Evolutionary conservation across 1,140 invertebrate genomes (phyloP), one percentile per base, ranked within the genome.

Genomic region (Dinothrombium tinctorium): DNA sequence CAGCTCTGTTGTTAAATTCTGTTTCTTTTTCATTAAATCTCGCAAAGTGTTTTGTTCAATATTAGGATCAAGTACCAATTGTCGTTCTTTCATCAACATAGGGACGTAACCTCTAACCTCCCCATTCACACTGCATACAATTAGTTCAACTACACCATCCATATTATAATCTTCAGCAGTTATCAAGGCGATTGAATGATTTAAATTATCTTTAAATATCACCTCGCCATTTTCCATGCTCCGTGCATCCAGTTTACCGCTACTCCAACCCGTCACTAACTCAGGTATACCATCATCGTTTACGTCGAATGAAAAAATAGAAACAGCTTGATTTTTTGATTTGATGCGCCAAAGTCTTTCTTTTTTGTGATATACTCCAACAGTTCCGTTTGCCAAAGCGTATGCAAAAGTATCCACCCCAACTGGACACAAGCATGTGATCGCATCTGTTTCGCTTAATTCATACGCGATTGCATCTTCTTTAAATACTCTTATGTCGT

Each of bases 271-370:
- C 26, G 76, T 82, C 9, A 87, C 67, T 2, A 87, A 56, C 52
- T 84, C 80, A 26, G 67, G 58, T 2, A 66, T 64, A 3, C 77
- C 76, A 59, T 81, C 74, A 2, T 71, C 71, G 52, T 76, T 64
- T 28, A 79, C 56, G 47, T 81, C 76, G 56, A 71, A 80, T 51
- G 64, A 68, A 51, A 67, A 64, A 23, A 81, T 64, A 14, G 69
- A 63, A 23, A 75, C 59, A 1, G 73, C 72, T 47, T 72, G 69
- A 59, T 78, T 77, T 59, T 81, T 81, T 3, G 75, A 79, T 73
- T 92, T 94, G 6, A 92, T 83, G 53, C 87, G 69, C 87, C 87
- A 94, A 26, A 78, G 56, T 48, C 86, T 63, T 26, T 74, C 66
- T 20, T 52, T 48, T 54, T 73, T 71, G 49, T 89, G 78, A 54